Percentiles rank a stretch among this genome's conserved stretches.
phyloP scores from a whole-genome alignment of 2,888 invertebrate genomes.

The Hipparchia semele region DNA sequence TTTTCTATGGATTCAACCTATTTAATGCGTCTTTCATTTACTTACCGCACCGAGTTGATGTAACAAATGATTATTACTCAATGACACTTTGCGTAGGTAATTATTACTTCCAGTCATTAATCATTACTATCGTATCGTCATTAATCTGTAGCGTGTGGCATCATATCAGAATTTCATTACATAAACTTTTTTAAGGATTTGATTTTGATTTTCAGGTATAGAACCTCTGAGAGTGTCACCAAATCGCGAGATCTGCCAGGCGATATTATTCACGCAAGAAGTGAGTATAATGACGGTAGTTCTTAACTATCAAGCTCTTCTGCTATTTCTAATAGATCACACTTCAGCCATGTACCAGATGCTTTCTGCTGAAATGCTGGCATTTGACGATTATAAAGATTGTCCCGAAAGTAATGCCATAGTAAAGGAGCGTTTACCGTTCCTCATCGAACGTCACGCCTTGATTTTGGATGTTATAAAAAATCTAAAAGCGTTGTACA shows the following conservation, averaged over 20 bases:
- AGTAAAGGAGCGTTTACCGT: constrained; percentile 51
- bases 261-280: constrained; percentile 55
- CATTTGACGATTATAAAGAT: constrained; percentile 48
- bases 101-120: background rate
- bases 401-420: constrained; percentile 42
- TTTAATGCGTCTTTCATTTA: constrained; percentile 53
- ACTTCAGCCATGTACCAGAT: constrained; percentile 63
- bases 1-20: constrained; percentile 56
- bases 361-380: constrained; percentile 59
- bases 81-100: constrained; percentile 70
- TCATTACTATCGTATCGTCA: too few relatives aligned
- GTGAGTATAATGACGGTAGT: constrained; percentile 51
- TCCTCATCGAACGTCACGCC: constrained; percentile 55
- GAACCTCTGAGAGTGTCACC: constrained; percentile 56
- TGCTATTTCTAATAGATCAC: constrained; percentile 64
- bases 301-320: constrained; percentile 62
- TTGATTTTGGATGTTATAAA: constrained; percentile 53
- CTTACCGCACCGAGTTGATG: constrained; percentile 55
- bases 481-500: constrained; percentile 60
- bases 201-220: constrained; percentile 52
- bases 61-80: constrained; percentile 52
- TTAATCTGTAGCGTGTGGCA: background rate
- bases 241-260: constrained; percentile 57
- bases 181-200: constrained; percentile 31
- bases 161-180: too few relatives aligned